These are phyloP conservation scores for Erebia epiphron DNA, from an alignment of 2,888 invertebrate genomes.

Conservation along the genomic window DNA sequence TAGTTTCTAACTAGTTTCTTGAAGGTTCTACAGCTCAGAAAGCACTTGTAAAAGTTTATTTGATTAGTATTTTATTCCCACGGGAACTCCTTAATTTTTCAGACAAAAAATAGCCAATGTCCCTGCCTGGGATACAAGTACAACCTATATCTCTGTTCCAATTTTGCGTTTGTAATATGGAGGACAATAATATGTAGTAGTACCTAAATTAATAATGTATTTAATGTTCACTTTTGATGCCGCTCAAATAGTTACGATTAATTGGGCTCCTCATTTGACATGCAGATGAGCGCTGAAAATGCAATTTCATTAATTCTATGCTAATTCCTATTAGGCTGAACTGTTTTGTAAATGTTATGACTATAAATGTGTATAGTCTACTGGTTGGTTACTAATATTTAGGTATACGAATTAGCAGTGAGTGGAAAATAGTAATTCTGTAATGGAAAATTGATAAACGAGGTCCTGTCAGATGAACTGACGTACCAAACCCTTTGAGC, in stretches of 20 bases:
- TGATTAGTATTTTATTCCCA: too few relatives aligned
- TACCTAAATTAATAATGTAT: neutral
- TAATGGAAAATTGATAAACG: too few relatives aligned
- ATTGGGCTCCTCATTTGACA: constrained; percentile 63
- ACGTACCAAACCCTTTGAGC: too few relatives aligned
- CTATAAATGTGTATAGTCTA: neutral
- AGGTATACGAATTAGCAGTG: neutral
- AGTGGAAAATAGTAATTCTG: neutral
- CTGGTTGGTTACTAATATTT: neutral
- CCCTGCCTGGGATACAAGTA: too few relatives aligned
- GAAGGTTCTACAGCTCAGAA: neutral
- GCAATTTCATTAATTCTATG: constrained; percentile 63
- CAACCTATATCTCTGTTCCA: too few relatives aligned
- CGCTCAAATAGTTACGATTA: constrained; percentile 65
- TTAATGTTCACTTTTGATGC: constrained; percentile 55
- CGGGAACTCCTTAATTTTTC: too few relatives aligned
- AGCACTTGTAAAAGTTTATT: too few relatives aligned
- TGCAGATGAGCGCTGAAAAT: constrained; percentile 61
- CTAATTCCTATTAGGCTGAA: constrained; percentile 45
- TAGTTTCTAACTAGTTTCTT: too few relatives aligned
- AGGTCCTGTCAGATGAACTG: too few relatives aligned
- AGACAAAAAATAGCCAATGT: too few relatives aligned
- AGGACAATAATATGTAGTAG: neutral
- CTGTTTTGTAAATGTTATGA: constrained; percentile 27
- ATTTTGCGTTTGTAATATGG: neutral